Conservation (phyloP, 2,113 vertebrate species). For the Chamaea fasciata region DNA sequence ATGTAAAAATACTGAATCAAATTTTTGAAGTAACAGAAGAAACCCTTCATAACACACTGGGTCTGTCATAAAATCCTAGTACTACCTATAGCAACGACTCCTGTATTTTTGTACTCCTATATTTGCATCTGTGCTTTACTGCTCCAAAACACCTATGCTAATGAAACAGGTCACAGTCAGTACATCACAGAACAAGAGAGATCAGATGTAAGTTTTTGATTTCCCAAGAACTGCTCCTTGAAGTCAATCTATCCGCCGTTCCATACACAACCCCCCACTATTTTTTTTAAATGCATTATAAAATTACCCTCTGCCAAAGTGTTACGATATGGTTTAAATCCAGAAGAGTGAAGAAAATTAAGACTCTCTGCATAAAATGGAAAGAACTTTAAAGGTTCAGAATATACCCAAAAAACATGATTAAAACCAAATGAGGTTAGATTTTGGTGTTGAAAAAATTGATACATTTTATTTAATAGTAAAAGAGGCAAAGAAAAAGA, state of each 20-base stretch:
- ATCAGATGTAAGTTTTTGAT: not conserved
- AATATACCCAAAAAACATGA: rapidly evolving
- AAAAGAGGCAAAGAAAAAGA: not conserved
- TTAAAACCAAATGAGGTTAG: not conserved
- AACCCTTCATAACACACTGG: not conserved
- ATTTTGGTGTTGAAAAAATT: not conserved
- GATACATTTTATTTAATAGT: not conserved
- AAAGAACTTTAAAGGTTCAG: not conserved
- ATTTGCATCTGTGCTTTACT: not conserved
- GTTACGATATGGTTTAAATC: rapidly evolving
- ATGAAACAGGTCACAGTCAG: not conserved
- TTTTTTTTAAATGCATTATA: not conserved
- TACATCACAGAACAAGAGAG: not conserved
- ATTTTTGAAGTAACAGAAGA: not conserved
- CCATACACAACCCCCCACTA: not conserved
- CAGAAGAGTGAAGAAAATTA: not conserved
- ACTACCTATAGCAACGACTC: not conserved
- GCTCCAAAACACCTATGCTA: not conserved
- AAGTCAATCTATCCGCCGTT: not conserved
- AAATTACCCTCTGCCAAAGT: not conserved
- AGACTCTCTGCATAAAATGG: not conserved
- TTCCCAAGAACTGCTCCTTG: not conserved
- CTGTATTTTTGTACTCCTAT: not conserved
- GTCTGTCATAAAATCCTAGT: not conserved
- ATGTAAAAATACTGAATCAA: not conserved